Conservation (phyloP, 2,797 vertebrate genomes). For the Adelosebastes latens region DNA sequence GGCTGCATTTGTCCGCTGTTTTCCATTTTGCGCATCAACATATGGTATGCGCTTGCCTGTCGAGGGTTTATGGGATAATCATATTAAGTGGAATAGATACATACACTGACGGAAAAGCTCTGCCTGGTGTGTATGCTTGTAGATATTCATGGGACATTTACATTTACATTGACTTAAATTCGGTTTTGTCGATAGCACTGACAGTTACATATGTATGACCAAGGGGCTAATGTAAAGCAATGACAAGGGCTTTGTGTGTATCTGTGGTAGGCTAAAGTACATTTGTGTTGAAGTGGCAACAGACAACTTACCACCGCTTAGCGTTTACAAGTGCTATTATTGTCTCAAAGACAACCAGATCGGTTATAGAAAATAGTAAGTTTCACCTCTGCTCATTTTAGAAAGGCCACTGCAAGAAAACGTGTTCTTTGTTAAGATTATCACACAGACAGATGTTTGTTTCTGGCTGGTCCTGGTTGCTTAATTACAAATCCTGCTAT, state of each 20-base stretch:
- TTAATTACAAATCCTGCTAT: no score
- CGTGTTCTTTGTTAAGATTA: not conserved
- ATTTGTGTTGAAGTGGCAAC: not conserved
- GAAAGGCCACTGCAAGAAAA: not conserved
- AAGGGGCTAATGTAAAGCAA: not conserved
- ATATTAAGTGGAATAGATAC: not conserved
- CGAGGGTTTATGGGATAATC: not conserved
- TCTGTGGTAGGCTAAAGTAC: not conserved
- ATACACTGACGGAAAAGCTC: not conserved
- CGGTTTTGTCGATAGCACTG: not conserved
- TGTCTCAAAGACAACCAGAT: not conserved
- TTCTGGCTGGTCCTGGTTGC: no score
- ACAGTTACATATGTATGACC: not conserved
- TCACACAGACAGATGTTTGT: not conserved
- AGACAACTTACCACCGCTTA: not conserved
- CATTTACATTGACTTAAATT: not conserved
- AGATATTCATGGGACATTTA: not conserved
- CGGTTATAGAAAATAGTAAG: not conserved
- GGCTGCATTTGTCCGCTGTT: not conserved
- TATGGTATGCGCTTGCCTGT: not conserved
- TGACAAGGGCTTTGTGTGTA: not conserved
- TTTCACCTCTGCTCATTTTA: not conserved
- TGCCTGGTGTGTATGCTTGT: not conserved
- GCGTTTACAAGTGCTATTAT: not conserved
- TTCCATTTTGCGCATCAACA: not conserved